Evolutionary conservation across 1,140 invertebrate genomes (phyloP), one percentile per base, ranked within the genome.

Genomic region (Pissodes strobi): DNA sequence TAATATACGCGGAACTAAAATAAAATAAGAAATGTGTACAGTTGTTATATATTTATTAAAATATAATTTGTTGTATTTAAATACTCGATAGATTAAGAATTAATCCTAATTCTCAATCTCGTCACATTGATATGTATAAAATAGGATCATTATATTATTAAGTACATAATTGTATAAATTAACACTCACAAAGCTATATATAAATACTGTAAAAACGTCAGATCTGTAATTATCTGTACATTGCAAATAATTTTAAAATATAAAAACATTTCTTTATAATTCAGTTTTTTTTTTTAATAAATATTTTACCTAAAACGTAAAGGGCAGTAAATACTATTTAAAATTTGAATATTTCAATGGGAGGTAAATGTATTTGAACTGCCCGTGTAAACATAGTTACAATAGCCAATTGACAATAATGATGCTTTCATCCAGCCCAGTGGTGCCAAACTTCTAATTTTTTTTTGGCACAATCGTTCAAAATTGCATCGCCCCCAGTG

Each of bases 201-300:
- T 43, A 43, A n/a, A 13, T 43, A 43, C 15, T 8, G 8, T 43
- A 13, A n/a, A 43, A 8, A 18, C 15, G 8, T 43, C 15, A 43
- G 10, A 43, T 43, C 10, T 43, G 15, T 43, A n/a, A 43, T 43
- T 43, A n/a, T 43, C 10, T 43, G 15, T 43, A 43, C 15, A 43
- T 13, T 43, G 15, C 8, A 43, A n/a, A 43, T 43, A 43, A n/a
- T n/a, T n/a, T n/a, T n/a, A n/a, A n/a, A n/a, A n/a, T n/a, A n/a
- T n/a, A n/a, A 43, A n/a, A 43, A 43, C 15, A 43, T 43, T 37
- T 37, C 9, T 37, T 37, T 37, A 37, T n/a, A 37, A 37, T 37
- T 37, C 13, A 10, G 30, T 10, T 1, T 9, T 2, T 9, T 10
- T 37, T 37, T 1, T 37, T 37, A 37, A 9, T 37, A n/a, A 37